Evolutionary conservation across 2,113 vertebrate species (phyloP).

Genomic region (Podilymbus podiceps): DNA sequence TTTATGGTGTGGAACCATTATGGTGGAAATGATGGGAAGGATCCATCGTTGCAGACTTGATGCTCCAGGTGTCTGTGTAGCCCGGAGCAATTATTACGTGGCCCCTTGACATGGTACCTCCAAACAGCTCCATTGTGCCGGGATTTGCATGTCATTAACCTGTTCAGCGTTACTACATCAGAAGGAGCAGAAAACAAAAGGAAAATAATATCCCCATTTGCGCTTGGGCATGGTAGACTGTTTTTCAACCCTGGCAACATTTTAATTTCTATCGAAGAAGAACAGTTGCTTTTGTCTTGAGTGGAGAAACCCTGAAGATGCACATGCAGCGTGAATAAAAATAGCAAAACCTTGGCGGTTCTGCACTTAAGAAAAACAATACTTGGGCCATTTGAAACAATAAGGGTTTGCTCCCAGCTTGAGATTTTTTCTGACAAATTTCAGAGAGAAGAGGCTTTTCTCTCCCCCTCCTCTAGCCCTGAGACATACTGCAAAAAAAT

Average conservation of each 20-base stretch:
- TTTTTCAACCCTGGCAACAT: background rate
- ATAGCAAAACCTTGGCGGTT: background rate
- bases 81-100: background rate
- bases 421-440: slow-evolving; percentile 48
- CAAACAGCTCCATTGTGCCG: slow-evolving; percentile 12
- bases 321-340: background rate
- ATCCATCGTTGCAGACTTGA: background rate
- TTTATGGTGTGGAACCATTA: background rate
- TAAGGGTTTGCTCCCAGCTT: slow-evolving; percentile 9
- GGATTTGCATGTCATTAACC: slow-evolving; percentile 49
- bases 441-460: slow-evolving; percentile 15
- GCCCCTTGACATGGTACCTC: slow-evolving; percentile 4
- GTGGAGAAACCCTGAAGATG: slow-evolving; percentile 8
- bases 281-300: background rate
- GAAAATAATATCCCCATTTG: background rate
- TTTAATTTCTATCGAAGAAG: background rate
- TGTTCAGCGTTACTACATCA: background rate
- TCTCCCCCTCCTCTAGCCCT: background rate
- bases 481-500: slow-evolving; percentile 32
- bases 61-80: background rate
- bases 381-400: background rate
- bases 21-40: slow-evolving; percentile 7
- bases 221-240: background rate
- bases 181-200: slow-evolving; percentile 2
- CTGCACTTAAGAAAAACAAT: background rate